phyloP scores from a whole-genome alignment of 2,113 vertebrate genomes.

The Labrus mixtus region DNA sequence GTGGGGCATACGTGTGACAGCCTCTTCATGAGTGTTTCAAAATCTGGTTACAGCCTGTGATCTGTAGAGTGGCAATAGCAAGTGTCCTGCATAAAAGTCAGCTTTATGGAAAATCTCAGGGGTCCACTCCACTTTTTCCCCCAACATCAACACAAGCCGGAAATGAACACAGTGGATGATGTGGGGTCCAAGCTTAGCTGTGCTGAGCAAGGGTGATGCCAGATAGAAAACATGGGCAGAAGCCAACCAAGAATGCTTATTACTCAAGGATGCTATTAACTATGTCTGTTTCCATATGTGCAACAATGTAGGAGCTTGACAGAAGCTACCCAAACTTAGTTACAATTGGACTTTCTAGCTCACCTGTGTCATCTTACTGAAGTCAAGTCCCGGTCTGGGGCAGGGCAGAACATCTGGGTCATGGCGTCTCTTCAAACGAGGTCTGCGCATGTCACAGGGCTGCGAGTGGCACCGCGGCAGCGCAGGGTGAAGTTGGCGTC shows the following conservation, averaged over 20 bases:
- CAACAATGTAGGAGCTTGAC: neutral
- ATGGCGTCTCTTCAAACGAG: conserved; percentile 87
- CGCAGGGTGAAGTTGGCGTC: conserved; percentile 75
- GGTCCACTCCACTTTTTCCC: neutral
- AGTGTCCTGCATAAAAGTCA: neutral
- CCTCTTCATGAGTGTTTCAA: too few relatives aligned
- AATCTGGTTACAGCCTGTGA: too few relatives aligned
- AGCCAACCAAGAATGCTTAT: neutral
- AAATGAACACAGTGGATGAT: neutral
- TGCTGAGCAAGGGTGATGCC: neutral
- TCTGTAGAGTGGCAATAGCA: too few relatives aligned
- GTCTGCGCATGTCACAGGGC: conserved; percentile 89
- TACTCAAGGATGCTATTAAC: neutral
- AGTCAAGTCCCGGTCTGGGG: conserved; percentile 85
- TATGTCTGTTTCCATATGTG: neutral
- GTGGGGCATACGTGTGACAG: too few relatives aligned
- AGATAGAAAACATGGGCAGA: neutral
- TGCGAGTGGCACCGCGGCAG: conserved; percentile 91
- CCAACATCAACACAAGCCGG: conserved; percentile 18
- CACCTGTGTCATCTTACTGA: conserved; percentile 89
- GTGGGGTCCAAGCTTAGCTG: neutral
- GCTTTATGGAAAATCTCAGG: neutral
- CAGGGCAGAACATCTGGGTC: conserved; percentile 86
- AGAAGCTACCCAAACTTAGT: neutral
- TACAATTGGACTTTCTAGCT: conserved; percentile 1